phyloP scores from a whole-genome alignment of 2,797 vertebrate species.

The Xenops minutus region DNA sequence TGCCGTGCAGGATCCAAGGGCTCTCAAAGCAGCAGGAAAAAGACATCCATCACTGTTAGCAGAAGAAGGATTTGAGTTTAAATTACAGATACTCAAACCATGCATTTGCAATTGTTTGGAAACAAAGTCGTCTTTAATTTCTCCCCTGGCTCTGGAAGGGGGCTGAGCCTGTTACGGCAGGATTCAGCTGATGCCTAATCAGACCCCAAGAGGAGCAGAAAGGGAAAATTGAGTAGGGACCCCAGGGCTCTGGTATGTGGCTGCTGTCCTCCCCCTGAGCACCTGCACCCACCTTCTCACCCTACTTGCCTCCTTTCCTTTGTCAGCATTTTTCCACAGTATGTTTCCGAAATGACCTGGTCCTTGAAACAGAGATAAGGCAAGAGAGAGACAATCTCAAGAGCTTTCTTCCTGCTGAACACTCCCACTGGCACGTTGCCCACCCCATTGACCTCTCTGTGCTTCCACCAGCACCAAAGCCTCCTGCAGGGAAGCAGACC shows the following conservation, averaged over 20 bases:
- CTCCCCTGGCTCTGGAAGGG: neutral
- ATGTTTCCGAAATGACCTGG: neutral
- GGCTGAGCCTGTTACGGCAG: neutral
- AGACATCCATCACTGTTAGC: slow-evolving; percentile 36
- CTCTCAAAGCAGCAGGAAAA: slow-evolving; percentile 37
- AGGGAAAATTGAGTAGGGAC: neutral
- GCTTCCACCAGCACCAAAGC: neutral
- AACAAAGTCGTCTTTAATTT: slow-evolving; percentile 21
- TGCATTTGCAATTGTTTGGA: slow-evolving; percentile 16
- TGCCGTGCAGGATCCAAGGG: slow-evolving; percentile 15
- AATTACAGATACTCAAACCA: slow-evolving; percentile 11
- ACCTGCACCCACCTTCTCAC: neutral
- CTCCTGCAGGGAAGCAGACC: neutral
- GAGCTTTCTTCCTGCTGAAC: neutral
- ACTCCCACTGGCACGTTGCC: neutral
- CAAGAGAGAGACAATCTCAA: neutral
- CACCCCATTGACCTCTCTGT: neutral
- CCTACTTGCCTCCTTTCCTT: neutral
- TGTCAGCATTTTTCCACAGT: neutral
- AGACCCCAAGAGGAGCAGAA: neutral
- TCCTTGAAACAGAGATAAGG: neutral
- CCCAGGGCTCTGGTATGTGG: accelerated
- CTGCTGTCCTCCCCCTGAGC: neutral
- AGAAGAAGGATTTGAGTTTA: slow-evolving; percentile 16
- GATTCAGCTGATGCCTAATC: neutral